phyloP scores from a whole-genome alignment of 2,113 vertebrate genomes.

The Scolopax mira region DNA sequence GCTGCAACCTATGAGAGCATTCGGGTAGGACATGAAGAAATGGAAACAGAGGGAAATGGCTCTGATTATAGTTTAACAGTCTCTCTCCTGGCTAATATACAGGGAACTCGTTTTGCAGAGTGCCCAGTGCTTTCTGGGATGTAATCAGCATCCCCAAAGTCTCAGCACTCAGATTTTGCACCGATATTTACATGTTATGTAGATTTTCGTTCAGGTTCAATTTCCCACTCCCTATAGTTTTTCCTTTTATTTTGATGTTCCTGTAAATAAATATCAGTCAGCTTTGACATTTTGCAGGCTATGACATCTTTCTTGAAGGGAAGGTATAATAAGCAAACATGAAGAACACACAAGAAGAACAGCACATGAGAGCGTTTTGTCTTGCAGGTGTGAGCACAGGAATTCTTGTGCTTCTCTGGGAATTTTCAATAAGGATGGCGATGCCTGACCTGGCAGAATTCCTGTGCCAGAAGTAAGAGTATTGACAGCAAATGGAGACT shows the following conservation, averaged over 20 bases:
- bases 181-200: neutral
- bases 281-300: neutral
- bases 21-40: constrained; percentile 78
- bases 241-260: neutral
- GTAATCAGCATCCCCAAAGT: neutral
- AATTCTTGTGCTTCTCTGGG: neutral
- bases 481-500: neutral
- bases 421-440: neutral
- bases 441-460: neutral
- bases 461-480: neutral
- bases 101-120: neutral
- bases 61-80: neutral
- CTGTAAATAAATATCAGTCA: neutral
- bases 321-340: neutral
- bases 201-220: neutral
- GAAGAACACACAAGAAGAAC: neutral
- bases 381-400: neutral
- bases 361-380: neutral
- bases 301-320: neutral
- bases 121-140: neutral
- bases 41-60: neutral
- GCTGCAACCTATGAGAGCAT: constrained; percentile 92
- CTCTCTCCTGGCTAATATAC: neutral
- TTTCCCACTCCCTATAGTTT: neutral
- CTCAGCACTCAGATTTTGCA: neutral